Evolutionary conservation across 2,888 invertebrate species (phyloP).

Genomic region (Eupithecia insigniata): DNA sequence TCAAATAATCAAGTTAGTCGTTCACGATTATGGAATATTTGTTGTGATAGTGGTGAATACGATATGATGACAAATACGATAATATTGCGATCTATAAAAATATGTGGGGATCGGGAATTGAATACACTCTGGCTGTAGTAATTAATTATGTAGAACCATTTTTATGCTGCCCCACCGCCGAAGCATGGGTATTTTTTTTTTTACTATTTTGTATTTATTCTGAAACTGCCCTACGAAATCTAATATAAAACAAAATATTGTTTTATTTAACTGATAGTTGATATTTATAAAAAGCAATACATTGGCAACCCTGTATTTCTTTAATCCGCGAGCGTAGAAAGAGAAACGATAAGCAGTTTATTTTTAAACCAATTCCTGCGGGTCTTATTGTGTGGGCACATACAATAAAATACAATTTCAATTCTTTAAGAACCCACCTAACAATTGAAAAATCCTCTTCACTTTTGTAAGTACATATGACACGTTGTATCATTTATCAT

Average conservation of each 20-base stretch:
- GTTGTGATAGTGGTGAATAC: too few relatives aligned
- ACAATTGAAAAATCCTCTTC: not conserved
- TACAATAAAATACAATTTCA: constrained; percentile 11
- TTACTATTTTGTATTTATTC: too few relatives aligned
- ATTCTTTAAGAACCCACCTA: not conserved
- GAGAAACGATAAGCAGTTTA: constrained; percentile 53
- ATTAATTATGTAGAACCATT: not conserved
- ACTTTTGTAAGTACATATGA: not conserved
- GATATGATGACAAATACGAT: too few relatives aligned
- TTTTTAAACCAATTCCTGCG: constrained; percentile 45
- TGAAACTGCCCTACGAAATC: too few relatives aligned
- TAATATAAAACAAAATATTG: too few relatives aligned
- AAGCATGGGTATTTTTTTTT: too few relatives aligned
- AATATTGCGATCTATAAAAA: not conserved
- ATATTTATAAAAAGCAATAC: not conserved
- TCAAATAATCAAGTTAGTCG: not conserved
- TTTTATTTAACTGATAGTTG: too few relatives aligned
- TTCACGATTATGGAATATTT: not conserved
- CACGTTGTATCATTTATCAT: not conserved
- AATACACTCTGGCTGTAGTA: not conserved
- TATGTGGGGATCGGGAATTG: not conserved
- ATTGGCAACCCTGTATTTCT: constrained; percentile 42
- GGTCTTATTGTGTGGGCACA: constrained; percentile 25
- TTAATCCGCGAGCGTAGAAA: constrained; percentile 45
- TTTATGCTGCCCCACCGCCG: not conserved